phyloP scores from a whole-genome alignment of 2,888 invertebrate genomes.

The Leucophenga montana region DNA sequence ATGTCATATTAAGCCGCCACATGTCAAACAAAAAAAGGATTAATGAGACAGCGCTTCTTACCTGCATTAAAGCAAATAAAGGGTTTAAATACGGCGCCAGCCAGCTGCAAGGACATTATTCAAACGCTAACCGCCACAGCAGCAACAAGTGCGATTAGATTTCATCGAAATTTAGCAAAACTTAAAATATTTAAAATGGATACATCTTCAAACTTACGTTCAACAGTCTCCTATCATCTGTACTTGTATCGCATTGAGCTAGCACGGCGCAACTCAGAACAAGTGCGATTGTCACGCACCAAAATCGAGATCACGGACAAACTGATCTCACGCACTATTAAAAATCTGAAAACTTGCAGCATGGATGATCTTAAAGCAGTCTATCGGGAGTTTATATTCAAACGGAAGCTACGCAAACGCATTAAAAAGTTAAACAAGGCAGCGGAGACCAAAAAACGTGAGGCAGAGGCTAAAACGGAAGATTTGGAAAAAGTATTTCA shows the following conservation, averaged over 20 bases:
- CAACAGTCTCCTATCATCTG: slow-evolving; percentile 56
- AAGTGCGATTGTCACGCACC: slow-evolving; percentile 50
- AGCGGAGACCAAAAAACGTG: slow-evolving; percentile 30
- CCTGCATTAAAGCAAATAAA: background rate
- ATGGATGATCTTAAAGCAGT: slow-evolving; percentile 58
- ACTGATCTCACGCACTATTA: slow-evolving; percentile 53
- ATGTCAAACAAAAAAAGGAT: background rate
- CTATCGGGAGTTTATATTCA: slow-evolving; percentile 57
- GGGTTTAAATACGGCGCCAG: no score
- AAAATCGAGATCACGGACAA: slow-evolving; percentile 60
- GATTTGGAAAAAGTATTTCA: slow-evolving; percentile 18
- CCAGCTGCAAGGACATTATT: background rate
- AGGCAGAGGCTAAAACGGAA: slow-evolving; percentile 42
- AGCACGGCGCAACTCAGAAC: slow-evolving; percentile 51
- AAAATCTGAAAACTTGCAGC: slow-evolving; percentile 56
- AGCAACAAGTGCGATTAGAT: no score
- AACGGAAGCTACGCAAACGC: slow-evolving; percentile 49
- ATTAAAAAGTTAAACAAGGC: slow-evolving; percentile 45
- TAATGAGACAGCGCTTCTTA: background rate
- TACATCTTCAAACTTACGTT: slow-evolving; percentile 22
- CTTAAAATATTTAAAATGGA: no score
- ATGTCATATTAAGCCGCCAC: background rate
- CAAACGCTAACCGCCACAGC: no score
- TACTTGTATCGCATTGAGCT: slow-evolving; percentile 56
- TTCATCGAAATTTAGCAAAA: no score